Conservation (phyloP, 2,888 invertebrate genomes). For the Ormyrus thymus region DNA sequence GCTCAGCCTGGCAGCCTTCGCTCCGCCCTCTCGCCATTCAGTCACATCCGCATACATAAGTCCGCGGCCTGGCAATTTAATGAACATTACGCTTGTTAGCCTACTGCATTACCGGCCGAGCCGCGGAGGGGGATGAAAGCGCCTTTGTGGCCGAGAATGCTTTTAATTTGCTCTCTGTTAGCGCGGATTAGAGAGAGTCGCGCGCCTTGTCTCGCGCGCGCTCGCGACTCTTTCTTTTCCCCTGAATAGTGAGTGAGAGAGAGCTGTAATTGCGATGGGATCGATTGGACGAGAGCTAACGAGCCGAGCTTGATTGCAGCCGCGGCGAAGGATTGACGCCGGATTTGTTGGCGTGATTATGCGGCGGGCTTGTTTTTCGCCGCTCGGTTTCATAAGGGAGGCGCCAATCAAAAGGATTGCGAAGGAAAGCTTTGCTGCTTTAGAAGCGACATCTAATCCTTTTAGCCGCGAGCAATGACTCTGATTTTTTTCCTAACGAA, state of each 20-base stretch:
- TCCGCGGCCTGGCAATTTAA: conserved; percentile 60
- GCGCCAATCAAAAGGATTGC: background rate
- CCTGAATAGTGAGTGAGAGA: background rate
- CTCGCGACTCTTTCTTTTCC: conserved; percentile 43
- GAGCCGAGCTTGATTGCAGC: background rate
- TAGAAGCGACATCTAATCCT: too few relatives aligned
- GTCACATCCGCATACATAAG: conserved; percentile 20
- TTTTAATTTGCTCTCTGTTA: conserved; percentile 67
- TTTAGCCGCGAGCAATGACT: too few relatives aligned
- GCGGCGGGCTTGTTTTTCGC: too few relatives aligned
- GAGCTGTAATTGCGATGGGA: conserved; percentile 26
- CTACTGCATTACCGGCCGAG: conserved; percentile 60
- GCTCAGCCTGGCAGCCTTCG: background rate
- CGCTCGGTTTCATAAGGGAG: background rate
- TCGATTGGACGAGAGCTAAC: background rate
- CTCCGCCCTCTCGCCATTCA: conserved; percentile 32
- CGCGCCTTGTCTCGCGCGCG: conserved; percentile 57
- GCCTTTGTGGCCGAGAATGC: conserved; percentile 66
- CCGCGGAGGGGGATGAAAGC: conserved; percentile 56
- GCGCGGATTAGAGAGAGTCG: conserved; percentile 64
- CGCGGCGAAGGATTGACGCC: background rate
- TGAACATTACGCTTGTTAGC: conserved; percentile 68
- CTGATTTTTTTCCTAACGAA: too few relatives aligned
- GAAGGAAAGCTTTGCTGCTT: too few relatives aligned
- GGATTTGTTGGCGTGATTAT: too few relatives aligned